Conservation (phyloP, 2,113 vertebrate species). For the Empidonax alnorum region DNA sequence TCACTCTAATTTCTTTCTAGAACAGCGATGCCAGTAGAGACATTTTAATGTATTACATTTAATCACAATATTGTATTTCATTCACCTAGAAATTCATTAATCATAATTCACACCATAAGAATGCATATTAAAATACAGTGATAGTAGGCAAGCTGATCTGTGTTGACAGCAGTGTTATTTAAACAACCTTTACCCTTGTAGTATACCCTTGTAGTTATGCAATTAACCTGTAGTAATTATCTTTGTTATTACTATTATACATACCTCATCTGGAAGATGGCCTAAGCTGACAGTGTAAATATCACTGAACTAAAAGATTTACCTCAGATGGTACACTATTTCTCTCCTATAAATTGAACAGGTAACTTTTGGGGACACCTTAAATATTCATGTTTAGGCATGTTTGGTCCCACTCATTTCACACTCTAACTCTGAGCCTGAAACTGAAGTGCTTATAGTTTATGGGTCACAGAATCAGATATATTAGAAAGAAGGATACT, state of each 20-base stretch:
- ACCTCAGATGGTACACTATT: background rate
- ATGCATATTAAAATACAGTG: background rate
- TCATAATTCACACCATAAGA: conserved; percentile 35
- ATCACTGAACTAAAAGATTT: conserved; percentile 10
- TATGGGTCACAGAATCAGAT: background rate
- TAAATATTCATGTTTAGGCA: background rate
- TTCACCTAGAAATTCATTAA: conserved; percentile 61
- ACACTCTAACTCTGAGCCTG: background rate
- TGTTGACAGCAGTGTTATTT: background rate
- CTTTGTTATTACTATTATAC: background rate
- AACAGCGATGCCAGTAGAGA: background rate
- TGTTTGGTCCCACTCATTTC: background rate
- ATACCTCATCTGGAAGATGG: background rate
- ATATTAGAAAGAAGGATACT: background rate
- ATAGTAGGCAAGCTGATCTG: background rate
- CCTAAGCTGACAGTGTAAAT: conserved; percentile 21
- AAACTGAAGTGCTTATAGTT: background rate
- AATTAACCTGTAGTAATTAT: conserved; percentile 27
- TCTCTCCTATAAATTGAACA: background rate
- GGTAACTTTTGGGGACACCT: background rate
- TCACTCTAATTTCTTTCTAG: background rate
- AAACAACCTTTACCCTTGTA: background rate
- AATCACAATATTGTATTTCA: conserved; percentile 38
- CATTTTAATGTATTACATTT: conserved; percentile 27
- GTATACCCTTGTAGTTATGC: background rate